Conservation (phyloP, 2,797 vertebrate genomes). For the Octomys mimax region DNA sequence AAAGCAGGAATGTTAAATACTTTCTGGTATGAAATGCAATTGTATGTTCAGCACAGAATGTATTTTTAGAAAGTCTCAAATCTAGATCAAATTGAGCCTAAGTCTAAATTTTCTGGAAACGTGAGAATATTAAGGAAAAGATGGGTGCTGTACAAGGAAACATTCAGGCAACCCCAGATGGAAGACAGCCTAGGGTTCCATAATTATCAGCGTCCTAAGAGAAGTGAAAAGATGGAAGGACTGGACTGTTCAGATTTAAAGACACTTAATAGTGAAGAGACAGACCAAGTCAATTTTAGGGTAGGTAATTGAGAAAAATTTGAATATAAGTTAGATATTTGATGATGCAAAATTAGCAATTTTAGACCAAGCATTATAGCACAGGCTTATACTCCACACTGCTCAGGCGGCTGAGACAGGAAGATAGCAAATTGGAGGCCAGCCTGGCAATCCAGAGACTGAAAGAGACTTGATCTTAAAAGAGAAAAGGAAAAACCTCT, state of each 20-base stretch:
- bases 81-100: background rate
- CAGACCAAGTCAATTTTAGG: background rate
- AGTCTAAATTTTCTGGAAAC: constrained; percentile 43
- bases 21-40: background rate
- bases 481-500: background rate
- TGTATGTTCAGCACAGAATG: background rate
- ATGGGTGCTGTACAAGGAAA: background rate
- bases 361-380: background rate
- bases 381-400: background rate
- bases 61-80: background rate
- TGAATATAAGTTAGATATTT: background rate
- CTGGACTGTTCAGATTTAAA: background rate
- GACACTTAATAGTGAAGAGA: background rate
- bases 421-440: background rate
- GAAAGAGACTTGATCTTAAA: background rate
- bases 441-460: background rate
- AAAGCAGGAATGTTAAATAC: background rate
- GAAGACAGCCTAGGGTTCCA: background rate
- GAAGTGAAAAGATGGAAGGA: background rate
- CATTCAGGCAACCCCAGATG: background rate
- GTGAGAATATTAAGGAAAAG: background rate
- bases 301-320: background rate
- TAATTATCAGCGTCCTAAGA: background rate
- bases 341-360: background rate
- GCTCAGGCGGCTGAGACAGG: background rate